These are phyloP conservation scores for Struthidea cinerea DNA, from an alignment of 2,113 vertebrate genomes.

Conservation along the genomic window DNA sequence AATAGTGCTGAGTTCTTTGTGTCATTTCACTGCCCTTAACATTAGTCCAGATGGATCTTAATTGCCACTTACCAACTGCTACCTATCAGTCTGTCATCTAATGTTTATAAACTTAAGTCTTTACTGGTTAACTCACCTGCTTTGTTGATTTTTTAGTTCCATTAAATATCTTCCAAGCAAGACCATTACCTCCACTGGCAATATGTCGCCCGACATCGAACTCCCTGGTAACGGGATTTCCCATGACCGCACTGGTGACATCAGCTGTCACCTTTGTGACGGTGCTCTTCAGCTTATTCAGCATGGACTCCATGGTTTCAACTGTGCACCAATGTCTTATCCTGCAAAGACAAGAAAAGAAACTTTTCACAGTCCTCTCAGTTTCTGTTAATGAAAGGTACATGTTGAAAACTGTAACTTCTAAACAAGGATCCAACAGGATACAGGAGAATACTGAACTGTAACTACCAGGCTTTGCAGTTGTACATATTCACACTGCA, in stretches of 20 bases:
- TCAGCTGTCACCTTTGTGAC: conserved; percentile 98
- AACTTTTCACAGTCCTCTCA: background rate
- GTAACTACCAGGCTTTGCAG: background rate
- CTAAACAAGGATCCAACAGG: background rate
- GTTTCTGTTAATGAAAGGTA: background rate
- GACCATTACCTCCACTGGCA: conserved; percentile 90
- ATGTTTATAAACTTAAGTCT: background rate
- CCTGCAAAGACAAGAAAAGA: conserved; percentile 35
- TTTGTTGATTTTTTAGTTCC: conserved; percentile 98
- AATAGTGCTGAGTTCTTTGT: background rate
- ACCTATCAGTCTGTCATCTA: background rate
- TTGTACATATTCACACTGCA: background rate
- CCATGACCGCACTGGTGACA: conserved; percentile 97
- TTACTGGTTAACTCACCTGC: conserved; percentile 78
- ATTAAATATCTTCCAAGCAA: conserved; percentile 97
- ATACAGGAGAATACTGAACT: background rate
- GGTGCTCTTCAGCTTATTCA: conserved; percentile 96
- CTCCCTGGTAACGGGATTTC: conserved; percentile 95
- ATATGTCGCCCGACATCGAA: conserved; percentile 96
- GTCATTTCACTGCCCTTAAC: background rate
- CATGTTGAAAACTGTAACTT: background rate
- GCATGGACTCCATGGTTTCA: conserved; percentile 94
- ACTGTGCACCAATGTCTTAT: background rate
- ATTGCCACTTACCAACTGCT: background rate
- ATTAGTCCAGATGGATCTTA: background rate